Evolutionary conservation across 2,113 vertebrate species (phyloP).

Genomic region (Oxygymnocypris stewartii): DNA sequence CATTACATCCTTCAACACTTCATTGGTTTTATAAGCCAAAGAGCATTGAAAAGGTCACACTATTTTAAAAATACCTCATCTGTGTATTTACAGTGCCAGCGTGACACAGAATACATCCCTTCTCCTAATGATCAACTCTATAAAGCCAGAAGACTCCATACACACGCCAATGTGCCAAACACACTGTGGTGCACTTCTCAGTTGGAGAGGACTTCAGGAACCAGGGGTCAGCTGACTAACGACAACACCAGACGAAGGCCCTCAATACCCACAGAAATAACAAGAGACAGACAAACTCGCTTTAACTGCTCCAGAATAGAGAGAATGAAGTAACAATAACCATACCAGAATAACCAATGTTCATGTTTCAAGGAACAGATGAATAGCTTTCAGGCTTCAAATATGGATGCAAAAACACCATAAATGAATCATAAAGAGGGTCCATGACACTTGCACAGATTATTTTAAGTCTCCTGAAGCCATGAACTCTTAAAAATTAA

Average conservation of each 20-base stretch:
- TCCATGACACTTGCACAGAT: not conserved
- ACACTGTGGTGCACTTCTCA: constrained; percentile 11
- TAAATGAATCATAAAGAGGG: not conserved
- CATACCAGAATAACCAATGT: not conserved
- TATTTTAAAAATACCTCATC: constrained; percentile 45
- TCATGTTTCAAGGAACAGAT: not conserved
- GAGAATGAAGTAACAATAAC: not conserved
- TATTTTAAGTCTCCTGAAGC: not conserved
- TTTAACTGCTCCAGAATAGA: constrained; percentile 1
- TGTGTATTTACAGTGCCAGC: constrained; percentile 37
- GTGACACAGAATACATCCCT: constrained; percentile 39
- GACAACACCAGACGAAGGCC: constrained; percentile 44
- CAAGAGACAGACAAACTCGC: constrained; percentile 35
- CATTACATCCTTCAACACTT: constrained; percentile 29
- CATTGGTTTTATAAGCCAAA: constrained; percentile 36
- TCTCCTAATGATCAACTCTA: constrained; percentile 32
- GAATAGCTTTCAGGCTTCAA: not conserved
- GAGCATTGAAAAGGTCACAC: constrained; percentile 8
- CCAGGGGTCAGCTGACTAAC: constrained; percentile 41
- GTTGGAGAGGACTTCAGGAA: constrained; percentile 23
- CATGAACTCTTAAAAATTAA: not conserved
- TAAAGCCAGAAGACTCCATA: constrained; percentile 12
- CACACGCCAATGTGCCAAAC: constrained; percentile 20
- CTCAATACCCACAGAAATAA: constrained; percentile 28
- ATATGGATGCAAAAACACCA: not conserved